Percentiles rank a stretch among this genome's conserved stretches.
Evolutionary conservation across 2,888 invertebrate species (phyloP).

Genomic region (Busseola fusca): DNA sequence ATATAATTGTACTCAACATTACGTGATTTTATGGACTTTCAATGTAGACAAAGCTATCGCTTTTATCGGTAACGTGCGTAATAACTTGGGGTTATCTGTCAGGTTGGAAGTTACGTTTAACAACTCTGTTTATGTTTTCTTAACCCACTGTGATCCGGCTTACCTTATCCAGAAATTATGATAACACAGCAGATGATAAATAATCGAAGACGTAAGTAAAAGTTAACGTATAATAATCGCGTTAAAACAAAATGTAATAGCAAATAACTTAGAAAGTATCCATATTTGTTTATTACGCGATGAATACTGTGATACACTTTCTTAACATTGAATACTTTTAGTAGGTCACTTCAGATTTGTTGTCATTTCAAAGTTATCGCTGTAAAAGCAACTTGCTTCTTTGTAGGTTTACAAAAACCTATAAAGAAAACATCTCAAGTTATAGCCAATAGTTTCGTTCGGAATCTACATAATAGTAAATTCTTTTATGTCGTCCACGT

Average conservation of each 20-base stretch:
- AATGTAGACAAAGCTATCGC: conserved; percentile 41
- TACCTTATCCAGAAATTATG: conserved; percentile 24
- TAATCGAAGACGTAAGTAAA: conserved; percentile 20
- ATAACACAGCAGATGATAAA: conserved; percentile 15
- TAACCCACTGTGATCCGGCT: conserved; percentile 22
- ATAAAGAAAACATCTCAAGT: conserved; percentile 25
- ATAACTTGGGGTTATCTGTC: conserved; percentile 37
- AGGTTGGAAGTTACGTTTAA: conserved; percentile 30
- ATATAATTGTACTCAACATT: conserved; percentile 12
- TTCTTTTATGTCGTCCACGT: conserved; percentile 38
- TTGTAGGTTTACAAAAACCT: not conserved
- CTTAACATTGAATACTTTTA: conserved; percentile 28
- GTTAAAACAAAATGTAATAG: conserved; percentile 32
- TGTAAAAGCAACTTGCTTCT: conserved; percentile 13
- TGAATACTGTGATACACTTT: conserved; percentile 34
- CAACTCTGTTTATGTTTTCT: conserved; percentile 37
- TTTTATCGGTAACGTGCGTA: conserved; percentile 26
- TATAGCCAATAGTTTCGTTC: conserved; percentile 26
- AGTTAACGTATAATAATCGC: conserved; percentile 14
- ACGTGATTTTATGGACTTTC: conserved; percentile 39
- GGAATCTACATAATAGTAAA: conserved; percentile 40
- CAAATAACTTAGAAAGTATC: conserved; percentile 34
- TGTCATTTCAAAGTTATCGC: conserved; percentile 29
- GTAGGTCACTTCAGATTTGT: conserved; percentile 5
- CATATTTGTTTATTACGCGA: conserved; percentile 30